These are phyloP conservation scores for Muscina levida DNA, from an alignment of 2,888 invertebrate genomes.

Conservation along the genomic window DNA sequence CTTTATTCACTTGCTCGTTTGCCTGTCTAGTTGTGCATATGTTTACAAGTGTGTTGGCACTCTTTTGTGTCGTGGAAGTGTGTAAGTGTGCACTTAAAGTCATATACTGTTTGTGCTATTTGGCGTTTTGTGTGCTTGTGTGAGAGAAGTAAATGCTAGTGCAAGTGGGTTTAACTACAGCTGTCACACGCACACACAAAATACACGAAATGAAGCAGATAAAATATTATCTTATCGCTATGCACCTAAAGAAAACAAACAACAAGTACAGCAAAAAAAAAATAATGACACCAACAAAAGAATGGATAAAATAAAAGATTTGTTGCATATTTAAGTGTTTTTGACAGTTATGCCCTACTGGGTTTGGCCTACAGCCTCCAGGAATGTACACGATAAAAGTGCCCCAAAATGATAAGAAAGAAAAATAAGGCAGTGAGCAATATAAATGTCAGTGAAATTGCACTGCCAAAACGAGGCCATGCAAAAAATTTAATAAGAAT, in stretches of 20 bases:
- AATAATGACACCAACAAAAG: no score
- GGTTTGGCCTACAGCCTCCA: slow-evolving; percentile 1
- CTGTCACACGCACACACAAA: no score
- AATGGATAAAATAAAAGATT: not conserved
- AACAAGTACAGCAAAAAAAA: no score
- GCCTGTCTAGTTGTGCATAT: no score
- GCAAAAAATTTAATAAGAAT: not conserved
- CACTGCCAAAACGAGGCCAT: not conserved
- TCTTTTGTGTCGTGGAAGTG: no score
- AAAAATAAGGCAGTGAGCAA: not conserved
- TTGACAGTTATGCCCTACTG: slow-evolving; percentile 3
- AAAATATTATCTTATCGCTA: not conserved
- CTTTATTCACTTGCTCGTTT: no score
- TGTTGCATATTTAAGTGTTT: not conserved
- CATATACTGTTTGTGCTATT: not conserved
- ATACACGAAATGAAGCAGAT: not conserved
- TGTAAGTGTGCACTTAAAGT: not conserved
- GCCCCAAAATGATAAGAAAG: not conserved
- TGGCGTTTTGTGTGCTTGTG: not conserved
- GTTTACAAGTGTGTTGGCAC: no score
- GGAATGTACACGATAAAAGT: slow-evolving; percentile 26
- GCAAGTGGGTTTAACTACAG: not conserved
- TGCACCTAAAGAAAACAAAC: not conserved
- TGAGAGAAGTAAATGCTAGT: not conserved
- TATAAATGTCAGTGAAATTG: slow-evolving; percentile 13